A percentile compares a stretch with the other conserved stretches of the same genome.
Conservation (phyloP, 2,797 vertebrate genomes). For the Fistularia tabacaria region DNA sequence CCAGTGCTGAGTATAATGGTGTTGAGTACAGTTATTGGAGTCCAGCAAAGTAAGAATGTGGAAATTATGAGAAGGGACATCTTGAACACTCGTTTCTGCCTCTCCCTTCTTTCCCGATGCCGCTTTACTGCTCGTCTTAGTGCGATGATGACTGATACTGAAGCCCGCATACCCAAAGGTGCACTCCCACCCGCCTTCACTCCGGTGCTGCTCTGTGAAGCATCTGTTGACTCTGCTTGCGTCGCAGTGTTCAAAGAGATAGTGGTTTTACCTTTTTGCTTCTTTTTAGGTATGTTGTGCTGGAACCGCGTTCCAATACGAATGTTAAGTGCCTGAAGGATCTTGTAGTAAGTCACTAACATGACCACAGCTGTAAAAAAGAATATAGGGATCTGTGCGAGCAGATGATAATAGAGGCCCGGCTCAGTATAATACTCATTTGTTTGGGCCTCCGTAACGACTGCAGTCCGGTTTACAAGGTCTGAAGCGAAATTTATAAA, state of each 20-base stretch:
- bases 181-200: conserved; percentile 76
- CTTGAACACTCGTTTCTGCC: conserved; percentile 93
- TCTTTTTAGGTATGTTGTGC: conserved; percentile 92
- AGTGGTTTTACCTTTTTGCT: conserved; percentile 91
- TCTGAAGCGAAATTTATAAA: conserved; percentile 82
- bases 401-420: conserved; percentile 94
- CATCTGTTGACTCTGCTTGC: conserved; percentile 72
- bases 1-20: conserved; percentile 92
- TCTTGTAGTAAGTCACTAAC: conserved; percentile 97
- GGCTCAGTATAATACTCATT: conserved; percentile 92
- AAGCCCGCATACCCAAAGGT: conserved; percentile 92
- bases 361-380: conserved; percentile 95
- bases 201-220: conserved; percentile 79
- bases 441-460: conserved; percentile 78
- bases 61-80: conserved; percentile 98
- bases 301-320: conserved; percentile 96
- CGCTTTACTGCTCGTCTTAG: conserved; percentile 92
- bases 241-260: conserved; percentile 82
- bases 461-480: conserved; percentile 83
- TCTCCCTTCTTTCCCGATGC: conserved; percentile 75
- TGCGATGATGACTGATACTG: conserved; percentile 96
- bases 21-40: conserved; percentile 95
- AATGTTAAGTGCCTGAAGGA: conserved; percentile 97
- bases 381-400: conserved; percentile 97
- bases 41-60: conserved; percentile 98